Evolutionary conservation across 2,888 invertebrate species (phyloP).

Genomic region (Eulithis prunata): DNA sequence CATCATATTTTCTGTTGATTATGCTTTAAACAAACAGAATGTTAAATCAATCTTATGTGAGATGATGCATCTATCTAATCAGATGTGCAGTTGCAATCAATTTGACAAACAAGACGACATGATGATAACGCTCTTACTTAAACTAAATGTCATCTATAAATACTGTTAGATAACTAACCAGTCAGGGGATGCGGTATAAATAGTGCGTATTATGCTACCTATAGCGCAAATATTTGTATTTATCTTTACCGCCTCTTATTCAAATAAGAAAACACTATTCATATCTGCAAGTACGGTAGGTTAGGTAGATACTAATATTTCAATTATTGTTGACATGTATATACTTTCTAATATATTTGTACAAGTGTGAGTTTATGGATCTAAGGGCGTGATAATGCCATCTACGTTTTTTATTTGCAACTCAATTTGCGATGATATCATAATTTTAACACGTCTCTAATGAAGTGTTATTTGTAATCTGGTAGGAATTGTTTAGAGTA

Average conservation of each 20-base stretch:
- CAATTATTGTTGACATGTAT: too few relatives aligned
- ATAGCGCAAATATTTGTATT: neutral
- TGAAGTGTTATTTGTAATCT: neutral
- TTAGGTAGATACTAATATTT: too few relatives aligned
- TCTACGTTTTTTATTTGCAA: too few relatives aligned
- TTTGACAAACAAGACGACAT: constrained; percentile 3
- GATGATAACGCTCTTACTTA: constrained; percentile 14
- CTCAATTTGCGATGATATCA: constrained; percentile 14
- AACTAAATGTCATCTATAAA: constrained; percentile 23
- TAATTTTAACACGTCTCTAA: constrained; percentile 15
- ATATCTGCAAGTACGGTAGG: neutral
- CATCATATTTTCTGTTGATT: constrained; percentile 11
- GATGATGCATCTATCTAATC: constrained; percentile 20
- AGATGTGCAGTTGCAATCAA: constrained; percentile 26
- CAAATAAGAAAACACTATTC: neutral
- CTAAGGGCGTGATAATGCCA: too few relatives aligned
- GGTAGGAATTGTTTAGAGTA: too few relatives aligned
- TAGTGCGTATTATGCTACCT: constrained; percentile 14
- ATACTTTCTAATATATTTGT: neutral
- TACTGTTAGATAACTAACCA: constrained; percentile 18
- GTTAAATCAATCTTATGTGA: constrained; percentile 13
- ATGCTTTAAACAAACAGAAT: constrained; percentile 17
- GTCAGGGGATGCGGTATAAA: constrained; percentile 16
- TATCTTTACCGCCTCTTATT: neutral
- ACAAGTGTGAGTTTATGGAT: neutral